phyloP scores from a whole-genome alignment of 2,888 invertebrate species.

The Synergus laeviventris region DNA sequence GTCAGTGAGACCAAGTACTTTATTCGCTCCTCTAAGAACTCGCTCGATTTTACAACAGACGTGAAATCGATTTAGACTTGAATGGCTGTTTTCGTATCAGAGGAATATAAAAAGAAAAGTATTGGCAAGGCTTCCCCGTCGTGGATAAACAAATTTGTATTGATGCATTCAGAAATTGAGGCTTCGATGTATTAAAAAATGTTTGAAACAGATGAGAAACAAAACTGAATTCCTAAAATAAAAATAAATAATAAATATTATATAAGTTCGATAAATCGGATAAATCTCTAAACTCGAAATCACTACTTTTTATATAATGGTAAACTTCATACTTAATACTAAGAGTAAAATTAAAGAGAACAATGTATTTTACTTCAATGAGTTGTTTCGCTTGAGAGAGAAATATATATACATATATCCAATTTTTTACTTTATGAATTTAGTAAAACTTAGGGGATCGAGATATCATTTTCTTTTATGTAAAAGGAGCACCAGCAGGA shows the following conservation, averaged over 20 bases:
- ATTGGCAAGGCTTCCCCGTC: background rate
- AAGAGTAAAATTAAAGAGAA: background rate
- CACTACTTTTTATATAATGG: no score
- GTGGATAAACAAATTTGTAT: background rate
- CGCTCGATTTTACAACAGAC: slow-evolving; percentile 13
- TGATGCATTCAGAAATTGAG: background rate
- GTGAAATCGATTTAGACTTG: slow-evolving; percentile 27
- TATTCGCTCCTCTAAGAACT: slow-evolving; percentile 23
- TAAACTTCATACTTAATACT: background rate
- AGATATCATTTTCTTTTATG: background rate
- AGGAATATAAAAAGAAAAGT: background rate
- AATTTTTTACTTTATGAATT: background rate
- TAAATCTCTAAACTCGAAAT: no score
- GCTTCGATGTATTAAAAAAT: background rate
- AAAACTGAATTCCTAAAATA: no score
- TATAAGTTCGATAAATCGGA: no score
- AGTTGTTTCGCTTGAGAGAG: background rate
- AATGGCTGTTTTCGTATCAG: slow-evolving; percentile 10
- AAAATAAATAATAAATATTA: no score
- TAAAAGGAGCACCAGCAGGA: background rate
- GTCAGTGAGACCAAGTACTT: slow-evolving; percentile 54
- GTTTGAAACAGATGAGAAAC: background rate
- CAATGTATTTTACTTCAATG: slow-evolving; percentile 4
- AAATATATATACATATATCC: background rate
- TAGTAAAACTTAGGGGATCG: background rate